Base-by-base conservation (phyloP, 2,797 vertebrate genomes). In the Microchirus variegatus region DNA sequence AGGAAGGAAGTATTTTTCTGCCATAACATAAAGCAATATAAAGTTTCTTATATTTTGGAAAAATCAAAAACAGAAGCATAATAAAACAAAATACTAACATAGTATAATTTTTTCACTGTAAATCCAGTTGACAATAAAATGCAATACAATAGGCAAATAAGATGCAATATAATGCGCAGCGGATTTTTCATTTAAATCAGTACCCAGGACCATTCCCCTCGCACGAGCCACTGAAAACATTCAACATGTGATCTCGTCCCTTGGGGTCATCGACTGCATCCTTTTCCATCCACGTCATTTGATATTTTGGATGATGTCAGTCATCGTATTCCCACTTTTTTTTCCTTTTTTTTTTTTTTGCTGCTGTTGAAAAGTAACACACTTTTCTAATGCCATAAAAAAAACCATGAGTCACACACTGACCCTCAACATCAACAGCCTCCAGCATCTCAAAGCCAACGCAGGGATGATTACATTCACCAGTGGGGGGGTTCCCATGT, bases 41-140 rank as follows among this genome's bases (percentile, higher is more conserved):
- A 91, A 87, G 84, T 90, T 90, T 92, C 89, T 88, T 89, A 93
- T 90, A 94, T 94, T 94, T 94, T 94, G 92, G 86, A 94, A 93
- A 93, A 94, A 94, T 93, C 93, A 94, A 94, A 94, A 94, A 94
- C 93, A 92, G 90, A 94, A 91, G 91, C 88, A 86, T 90, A 93
- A 91, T 92, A 90, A 89, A 92, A 91, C 87, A 89, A 94, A 94
- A 94, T 94, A 94, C 93, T 94, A 94, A 94, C 93, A 94, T 94
- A 94, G 93, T 94, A 94, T 94, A 94, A 94, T 92, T 93, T 91
- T 83, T 86, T 94, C 93, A 94, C 93, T 94, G 93, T 93, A 91
- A 94, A 94, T 94, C 93, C 93, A 94, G 93, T 94, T 94, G 91
- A 93, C 90, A 92, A 92, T 93, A 90, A 88, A 90, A 93, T 81